These are phyloP conservation scores for Xenopus laevis DNA, from an alignment of 2,113 vertebrate species.

Conservation along the genomic window DNA sequence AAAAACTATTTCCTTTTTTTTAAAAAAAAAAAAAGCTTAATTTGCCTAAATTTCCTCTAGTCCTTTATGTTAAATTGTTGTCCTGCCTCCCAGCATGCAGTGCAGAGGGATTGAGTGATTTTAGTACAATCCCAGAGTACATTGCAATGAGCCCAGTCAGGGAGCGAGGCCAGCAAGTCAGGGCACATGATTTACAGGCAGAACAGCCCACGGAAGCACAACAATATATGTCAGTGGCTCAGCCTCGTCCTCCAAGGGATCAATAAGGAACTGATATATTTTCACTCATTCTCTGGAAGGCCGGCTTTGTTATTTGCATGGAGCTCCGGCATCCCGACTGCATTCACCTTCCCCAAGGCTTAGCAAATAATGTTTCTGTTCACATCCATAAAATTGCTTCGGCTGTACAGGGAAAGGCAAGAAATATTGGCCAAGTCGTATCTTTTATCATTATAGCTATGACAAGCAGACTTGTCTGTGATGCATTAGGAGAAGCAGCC, in stretches of 20 bases:
- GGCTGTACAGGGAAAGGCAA: constrained; percentile 56
- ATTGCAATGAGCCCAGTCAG: constrained; percentile 21
- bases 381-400: constrained; percentile 60
- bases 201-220: constrained; percentile 20
- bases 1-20: too few species aligned
- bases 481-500: constrained; percentile 59
- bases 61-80: too few species aligned
- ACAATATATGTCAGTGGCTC: constrained; percentile 34
- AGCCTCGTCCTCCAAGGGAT: constrained; percentile 38
- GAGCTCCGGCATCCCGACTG: constrained; percentile 39
- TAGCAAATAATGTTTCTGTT: constrained; percentile 47
- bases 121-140: constrained; percentile 21
- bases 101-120: constrained; percentile 25
- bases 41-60: too few species aligned
- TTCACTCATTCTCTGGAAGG: constrained; percentile 31
- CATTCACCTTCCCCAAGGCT: constrained; percentile 45
- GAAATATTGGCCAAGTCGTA: constrained; percentile 59
- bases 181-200: constrained; percentile 29
- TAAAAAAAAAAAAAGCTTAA: too few species aligned
- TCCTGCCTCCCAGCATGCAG: background rate
- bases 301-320: constrained; percentile 44
- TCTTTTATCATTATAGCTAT: constrained; percentile 59
- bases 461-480: constrained; percentile 62
- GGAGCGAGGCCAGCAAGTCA: constrained; percentile 24
- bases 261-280: constrained; percentile 45